phyloP scores from a whole-genome alignment of 1,140 invertebrate genomes.

The Papilio aristodemus region DNA sequence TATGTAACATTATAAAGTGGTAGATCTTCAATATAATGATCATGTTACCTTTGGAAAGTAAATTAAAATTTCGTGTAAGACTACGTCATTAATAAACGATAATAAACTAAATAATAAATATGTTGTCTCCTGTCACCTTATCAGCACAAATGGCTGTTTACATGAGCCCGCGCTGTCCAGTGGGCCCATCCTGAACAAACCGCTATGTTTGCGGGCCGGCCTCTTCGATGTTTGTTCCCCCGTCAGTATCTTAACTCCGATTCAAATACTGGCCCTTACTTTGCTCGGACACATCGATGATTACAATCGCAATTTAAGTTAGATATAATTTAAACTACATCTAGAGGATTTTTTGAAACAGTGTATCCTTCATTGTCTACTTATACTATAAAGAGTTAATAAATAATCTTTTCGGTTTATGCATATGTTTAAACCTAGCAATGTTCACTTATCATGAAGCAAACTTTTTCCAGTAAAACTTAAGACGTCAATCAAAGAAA shows the following conservation, averaged over 20 bases:
- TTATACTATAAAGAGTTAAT: neutral
- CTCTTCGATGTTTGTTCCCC: conserved; percentile 42
- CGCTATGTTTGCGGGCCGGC: conserved; percentile 44
- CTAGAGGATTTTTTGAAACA: no score
- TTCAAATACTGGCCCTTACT: neutral
- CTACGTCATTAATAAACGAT: neutral
- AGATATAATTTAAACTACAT: no score
- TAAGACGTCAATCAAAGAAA: no score
- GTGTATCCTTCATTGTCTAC: neutral
- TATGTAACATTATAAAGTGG: no score
- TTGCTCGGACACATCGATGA: neutral
- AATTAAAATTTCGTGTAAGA: neutral
- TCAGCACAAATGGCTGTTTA: neutral
- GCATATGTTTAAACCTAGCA: no score
- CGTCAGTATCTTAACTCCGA: conserved; percentile 30
- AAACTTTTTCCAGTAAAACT: no score
- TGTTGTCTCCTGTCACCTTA: neutral
- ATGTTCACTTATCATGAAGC: no score
- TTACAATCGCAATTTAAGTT: no score
- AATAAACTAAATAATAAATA: neutral
- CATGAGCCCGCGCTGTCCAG: conserved; percentile 24
- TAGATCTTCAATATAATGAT: no score
- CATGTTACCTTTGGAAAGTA: no score
- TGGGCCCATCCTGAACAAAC: conserved; percentile 38
- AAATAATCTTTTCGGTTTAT: no score